Evolutionary conservation across 2,888 invertebrate species (phyloP), one percentile per base, ranked within the genome.

Genomic region (Caprella mutica): DNA sequence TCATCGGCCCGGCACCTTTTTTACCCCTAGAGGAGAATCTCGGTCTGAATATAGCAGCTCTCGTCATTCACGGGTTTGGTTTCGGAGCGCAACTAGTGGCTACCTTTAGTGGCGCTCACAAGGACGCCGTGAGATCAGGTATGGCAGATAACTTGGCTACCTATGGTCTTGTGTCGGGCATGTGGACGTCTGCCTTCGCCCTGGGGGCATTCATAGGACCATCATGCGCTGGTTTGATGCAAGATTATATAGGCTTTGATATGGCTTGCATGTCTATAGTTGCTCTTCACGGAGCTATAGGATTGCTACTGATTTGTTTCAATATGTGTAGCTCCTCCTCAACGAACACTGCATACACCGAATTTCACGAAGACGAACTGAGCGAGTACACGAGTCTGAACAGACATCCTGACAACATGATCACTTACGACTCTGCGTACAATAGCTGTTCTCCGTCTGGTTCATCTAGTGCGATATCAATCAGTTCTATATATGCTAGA

Each of bases 171-270:
- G 84, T 91, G 14, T 89, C 91, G 1, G 92, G 90, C 0, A 77
- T 92, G 68, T 92, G 90, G 84, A 90, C 91, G 1, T 88, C 89
- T 1, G 82, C 86, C 0, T 90, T 91, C 69, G 89, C 91, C 0
- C 75, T 91, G 14, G 92, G 92, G 1, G 86, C 86, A 1, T 87
- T 87, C 71, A 80, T 87, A 52, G 87, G 88, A 0, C 87, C 87
- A 1, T 84, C 85, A 0, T 75, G 85, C 1, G 80, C 80, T 65
- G 87, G 87, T 0, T 77, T 85, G 43, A 76, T 87, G 0, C 81
- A 81, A 67, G 86, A 87, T 68, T 77, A 74, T 50, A 79, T 84
- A 52, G 85, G 84, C 0, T 88, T 88, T 71, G 71, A 81, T 29
- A 77, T 77, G 65, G 81, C 83, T 0, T 82, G 85, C 0, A 73